Evolutionary conservation across 2,888 invertebrate species (phyloP), one percentile per base, ranked within the genome.

Genomic region (Rhamphomyia laevipes): DNA sequence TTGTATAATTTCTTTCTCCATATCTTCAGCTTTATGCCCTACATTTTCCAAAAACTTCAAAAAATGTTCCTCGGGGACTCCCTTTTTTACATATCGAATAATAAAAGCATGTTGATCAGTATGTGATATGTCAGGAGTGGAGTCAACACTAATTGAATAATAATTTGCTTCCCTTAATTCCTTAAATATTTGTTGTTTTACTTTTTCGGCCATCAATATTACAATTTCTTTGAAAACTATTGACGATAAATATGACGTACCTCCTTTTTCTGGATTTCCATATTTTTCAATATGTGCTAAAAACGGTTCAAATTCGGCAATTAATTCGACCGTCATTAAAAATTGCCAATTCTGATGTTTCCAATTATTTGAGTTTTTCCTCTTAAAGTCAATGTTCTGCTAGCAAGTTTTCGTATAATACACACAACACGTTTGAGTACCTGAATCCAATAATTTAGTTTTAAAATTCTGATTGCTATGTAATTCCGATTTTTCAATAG

Each of bases 11-110:
- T 40, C 40, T 42, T 42, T 47, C 18, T 47, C 18, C 30, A 50
- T 43, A 12, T 47, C 40, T 47, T 35, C 35, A 35, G 35, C 35
- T 35, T 47, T 47, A 44, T 47, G 50, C 3, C 44, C 44, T 4
- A 23, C 16, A 43, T 43, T 46, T 16, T 18, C 13, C n/a, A 46
- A 30, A 38, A 38, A 50, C 7, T n/a, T 40, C 7, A 35, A 35
- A 35, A 35, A 35, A 35, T 35, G 35, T 35, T 35, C 35, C 35
- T 35, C 35, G 35, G 35, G 35, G 7, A 35, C 35, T 13, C 35
- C 35, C 18, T 40, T 40, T 40, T 40, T 40, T 40, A 40, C 40
- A 40, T 40, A 40, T 21, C 40, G 11, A 40, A 40, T 40, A 40
- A 40, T 40, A 40, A 40, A 40, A 40, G 40, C 18, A 18, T 21